phyloP scores from a whole-genome alignment of 2,797 vertebrate species.

The Zalophus californianus region DNA sequence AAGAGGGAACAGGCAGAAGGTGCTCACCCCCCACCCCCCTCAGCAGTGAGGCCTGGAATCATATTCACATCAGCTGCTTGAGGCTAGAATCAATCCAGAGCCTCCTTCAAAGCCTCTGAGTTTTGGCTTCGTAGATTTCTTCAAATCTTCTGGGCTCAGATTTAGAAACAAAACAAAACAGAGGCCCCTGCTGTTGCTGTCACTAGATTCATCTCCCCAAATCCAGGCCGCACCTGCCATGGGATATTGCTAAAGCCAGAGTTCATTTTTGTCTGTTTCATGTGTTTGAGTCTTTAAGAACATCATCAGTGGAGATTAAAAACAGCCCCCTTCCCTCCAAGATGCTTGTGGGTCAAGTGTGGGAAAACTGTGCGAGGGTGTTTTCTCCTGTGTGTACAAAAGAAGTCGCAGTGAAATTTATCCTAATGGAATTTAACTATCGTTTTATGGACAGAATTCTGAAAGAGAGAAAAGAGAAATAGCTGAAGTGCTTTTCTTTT shows the following conservation, averaged over 20 bases:
- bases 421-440: conserved; percentile 57
- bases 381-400: conserved; percentile 63
- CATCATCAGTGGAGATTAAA: conserved; percentile 53
- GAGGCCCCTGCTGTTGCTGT: not conserved
- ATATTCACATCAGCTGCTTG: conserved; percentile 62
- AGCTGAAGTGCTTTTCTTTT: conserved; percentile 68
- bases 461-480: conserved; percentile 69
- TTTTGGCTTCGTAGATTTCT: conserved; percentile 68
- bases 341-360: conserved; percentile 53
- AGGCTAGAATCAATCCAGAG: conserved; percentile 61
- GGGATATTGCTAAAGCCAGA: conserved; percentile 48
- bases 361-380: not conserved
- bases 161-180: not conserved
- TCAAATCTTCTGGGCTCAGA: conserved; percentile 13
- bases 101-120: conserved; percentile 36
- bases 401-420: conserved; percentile 71
- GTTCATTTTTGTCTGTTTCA: conserved; percentile 43
- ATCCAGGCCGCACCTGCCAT: conserved; percentile 56
- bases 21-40: not conserved
- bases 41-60: not conserved
- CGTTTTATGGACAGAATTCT: conserved; percentile 54
- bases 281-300: conserved; percentile 53
- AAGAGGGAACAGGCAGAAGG: conserved; percentile 59
- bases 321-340: not conserved
- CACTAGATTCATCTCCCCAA: not conserved